Evolutionary conservation across 2,888 invertebrate genomes (phyloP).

Genomic region (Amphipoea lucens): DNA sequence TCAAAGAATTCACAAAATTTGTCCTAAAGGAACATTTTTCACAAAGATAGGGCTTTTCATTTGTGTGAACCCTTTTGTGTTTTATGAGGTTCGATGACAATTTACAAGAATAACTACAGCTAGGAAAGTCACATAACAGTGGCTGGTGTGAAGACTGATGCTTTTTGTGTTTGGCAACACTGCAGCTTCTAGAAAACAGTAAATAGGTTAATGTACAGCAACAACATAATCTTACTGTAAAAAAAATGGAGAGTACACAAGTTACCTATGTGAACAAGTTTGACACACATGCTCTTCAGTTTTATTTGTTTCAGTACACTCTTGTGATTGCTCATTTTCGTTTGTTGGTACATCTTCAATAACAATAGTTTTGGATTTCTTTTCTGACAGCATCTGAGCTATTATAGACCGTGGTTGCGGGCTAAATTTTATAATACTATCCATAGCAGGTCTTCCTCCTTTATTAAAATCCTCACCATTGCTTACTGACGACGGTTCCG

Average conservation of each 20-base stretch:
- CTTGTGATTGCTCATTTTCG: constrained; percentile 28
- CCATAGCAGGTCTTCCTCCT: constrained; percentile 78
- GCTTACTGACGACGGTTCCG: constrained; percentile 12
- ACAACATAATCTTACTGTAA: background rate
- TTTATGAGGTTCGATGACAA: constrained; percentile 86
- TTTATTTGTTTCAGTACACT: constrained; percentile 25
- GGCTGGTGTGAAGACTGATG: constrained; percentile 84
- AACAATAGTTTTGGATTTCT: constrained; percentile 55
- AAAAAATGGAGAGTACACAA: background rate
- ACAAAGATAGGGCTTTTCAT: constrained; percentile 86
- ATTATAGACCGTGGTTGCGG: constrained; percentile 82
- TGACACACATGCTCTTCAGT: constrained; percentile 39
- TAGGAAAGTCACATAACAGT: constrained; percentile 86
- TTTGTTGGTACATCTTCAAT: constrained; percentile 33
- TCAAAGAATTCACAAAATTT: constrained; percentile 86
- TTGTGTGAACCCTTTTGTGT: constrained; percentile 85
- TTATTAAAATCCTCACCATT: constrained; percentile 63
- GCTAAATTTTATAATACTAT: constrained; percentile 75
- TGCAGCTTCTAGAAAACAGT: constrained; percentile 75
- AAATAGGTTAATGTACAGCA: background rate
- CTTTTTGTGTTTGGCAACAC: constrained; percentile 83
- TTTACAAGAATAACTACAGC: constrained; percentile 90
- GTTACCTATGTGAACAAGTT: constrained; percentile 56
- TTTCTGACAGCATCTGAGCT: constrained; percentile 76
- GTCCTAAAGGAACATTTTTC: constrained; percentile 86